Base-by-base conservation (phyloP, 1,140 invertebrate species). In the Drosophila hydei region DNA sequence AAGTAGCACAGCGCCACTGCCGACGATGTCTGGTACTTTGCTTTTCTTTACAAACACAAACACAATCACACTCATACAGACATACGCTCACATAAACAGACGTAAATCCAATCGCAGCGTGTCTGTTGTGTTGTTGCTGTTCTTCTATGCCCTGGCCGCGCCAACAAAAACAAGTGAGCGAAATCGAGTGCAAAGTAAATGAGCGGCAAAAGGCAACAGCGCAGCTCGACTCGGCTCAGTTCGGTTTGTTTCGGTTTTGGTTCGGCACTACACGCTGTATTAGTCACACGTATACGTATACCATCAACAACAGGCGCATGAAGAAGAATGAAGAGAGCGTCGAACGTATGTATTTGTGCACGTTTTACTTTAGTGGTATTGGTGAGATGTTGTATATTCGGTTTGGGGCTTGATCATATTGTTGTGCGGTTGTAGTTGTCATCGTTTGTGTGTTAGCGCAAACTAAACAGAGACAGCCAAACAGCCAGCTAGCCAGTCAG, bases 101-200 rank as follows among this genome's bases (percentile, higher is more conserved):
- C 21, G 14, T 43, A 5, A 2, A 60, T 8, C 18, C 40, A 45
- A 30, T 30, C 48, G 25, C 23, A 54, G 33, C 18, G 19, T 54
- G 30, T 51, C 18, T 54, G 51, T 16, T 67, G 21, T 58, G 18
- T 23, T 68, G 61, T 64, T 64, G 54, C 9, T 58, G 50, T 36
- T 71, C 51, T 58, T 72, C 54, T 72, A 74, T 63, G 65, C 47
- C 21, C 25, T 43, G 48, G 21, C 23, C 18, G 14, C 58, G 14
- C 9, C 27, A 45, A 54, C 43, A 63, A 50, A 18, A 58, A 67
- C 61, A 72, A 75, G 51, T 72, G 69, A 75, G 62, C 70, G 58
- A 65, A 67, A 76, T 76, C 62, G 74, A 73, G 74, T 51, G 70
- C 74, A 73, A 73, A 73, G 70, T 73, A 73, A 76, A 75, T 67